Percentiles rank a stretch among this genome's conserved stretches.
Conservation (phyloP, 2,113 vertebrate species). For the Crotalus horridus region DNA sequence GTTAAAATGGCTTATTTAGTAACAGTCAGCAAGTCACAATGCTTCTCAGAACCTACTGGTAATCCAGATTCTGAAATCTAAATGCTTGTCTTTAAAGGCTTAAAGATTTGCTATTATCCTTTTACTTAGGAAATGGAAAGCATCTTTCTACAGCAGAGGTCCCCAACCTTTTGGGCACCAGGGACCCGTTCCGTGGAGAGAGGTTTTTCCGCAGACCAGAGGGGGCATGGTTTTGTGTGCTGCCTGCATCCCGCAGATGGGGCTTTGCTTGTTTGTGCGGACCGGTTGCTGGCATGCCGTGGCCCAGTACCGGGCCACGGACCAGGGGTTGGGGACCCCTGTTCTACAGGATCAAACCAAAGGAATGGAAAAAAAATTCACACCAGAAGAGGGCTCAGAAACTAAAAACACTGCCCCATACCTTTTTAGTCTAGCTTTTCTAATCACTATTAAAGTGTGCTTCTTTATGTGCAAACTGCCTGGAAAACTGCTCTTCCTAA, state of each 20-base stretch:
- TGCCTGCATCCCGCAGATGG: too few relatives aligned
- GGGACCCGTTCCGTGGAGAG: too few relatives aligned
- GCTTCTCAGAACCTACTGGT: background rate
- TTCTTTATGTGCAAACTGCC: conserved; percentile 5
- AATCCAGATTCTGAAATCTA: conserved; percentile 29
- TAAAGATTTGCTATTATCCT: background rate
- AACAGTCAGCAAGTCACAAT: conserved; percentile 12
- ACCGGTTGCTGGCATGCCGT: too few relatives aligned
- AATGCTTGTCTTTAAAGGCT: conserved; percentile 22
- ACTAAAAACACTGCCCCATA: conserved; percentile 4
- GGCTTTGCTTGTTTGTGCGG: too few relatives aligned
- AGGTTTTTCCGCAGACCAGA: too few relatives aligned
- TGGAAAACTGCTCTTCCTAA: background rate
- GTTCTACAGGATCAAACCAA: background rate
- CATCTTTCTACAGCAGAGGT: background rate
- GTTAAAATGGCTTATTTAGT: background rate
- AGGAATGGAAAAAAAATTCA: background rate
- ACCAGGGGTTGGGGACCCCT: too few relatives aligned
- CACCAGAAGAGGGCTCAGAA: background rate
- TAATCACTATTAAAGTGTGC: background rate
- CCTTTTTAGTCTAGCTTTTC: background rate
- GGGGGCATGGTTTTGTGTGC: too few relatives aligned
- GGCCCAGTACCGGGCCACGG: too few relatives aligned
- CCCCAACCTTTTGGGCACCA: too few relatives aligned
- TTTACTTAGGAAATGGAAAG: background rate